phyloP scores from a whole-genome alignment of 2,113 vertebrate species.

The Furnarius figulus region DNA sequence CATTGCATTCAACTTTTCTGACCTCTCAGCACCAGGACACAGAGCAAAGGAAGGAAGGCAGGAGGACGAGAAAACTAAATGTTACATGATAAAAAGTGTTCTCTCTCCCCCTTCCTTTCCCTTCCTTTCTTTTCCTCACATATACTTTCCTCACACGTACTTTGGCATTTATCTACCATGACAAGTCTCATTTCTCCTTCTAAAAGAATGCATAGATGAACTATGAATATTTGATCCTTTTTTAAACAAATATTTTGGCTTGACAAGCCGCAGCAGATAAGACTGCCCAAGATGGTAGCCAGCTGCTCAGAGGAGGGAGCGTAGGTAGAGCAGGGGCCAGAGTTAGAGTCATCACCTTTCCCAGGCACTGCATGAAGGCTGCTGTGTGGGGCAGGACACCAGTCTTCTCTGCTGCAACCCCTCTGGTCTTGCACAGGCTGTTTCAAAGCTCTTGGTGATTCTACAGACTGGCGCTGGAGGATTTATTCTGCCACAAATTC shows the following conservation, averaged over 20 bases:
- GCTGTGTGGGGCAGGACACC: rapidly evolving
- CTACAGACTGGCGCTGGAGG: not conserved
- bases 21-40: not conserved
- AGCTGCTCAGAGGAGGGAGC: not conserved
- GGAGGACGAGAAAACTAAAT: not conserved
- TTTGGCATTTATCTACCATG: constrained; percentile 48
- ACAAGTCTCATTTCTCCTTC: constrained; percentile 50
- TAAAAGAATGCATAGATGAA: constrained; percentile 53
- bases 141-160: not conserved
- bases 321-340: not conserved
- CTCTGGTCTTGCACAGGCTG: not conserved
- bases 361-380: not conserved
- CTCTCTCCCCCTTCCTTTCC: not conserved
- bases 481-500: not conserved
- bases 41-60: not conserved
- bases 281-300: constrained; percentile 48
- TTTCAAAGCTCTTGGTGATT: not conserved
- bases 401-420: not conserved
- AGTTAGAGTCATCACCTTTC: not conserved
- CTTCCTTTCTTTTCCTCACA: not conserved
- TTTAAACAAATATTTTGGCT: constrained; percentile 64
- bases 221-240: constrained; percentile 68
- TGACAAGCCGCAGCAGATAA: constrained; percentile 62
- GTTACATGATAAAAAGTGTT: not conserved
- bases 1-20: rapidly evolving